Evolutionary conservation across 2,888 invertebrate genomes (phyloP).

Genomic region (Subacronicta megacephala): DNA sequence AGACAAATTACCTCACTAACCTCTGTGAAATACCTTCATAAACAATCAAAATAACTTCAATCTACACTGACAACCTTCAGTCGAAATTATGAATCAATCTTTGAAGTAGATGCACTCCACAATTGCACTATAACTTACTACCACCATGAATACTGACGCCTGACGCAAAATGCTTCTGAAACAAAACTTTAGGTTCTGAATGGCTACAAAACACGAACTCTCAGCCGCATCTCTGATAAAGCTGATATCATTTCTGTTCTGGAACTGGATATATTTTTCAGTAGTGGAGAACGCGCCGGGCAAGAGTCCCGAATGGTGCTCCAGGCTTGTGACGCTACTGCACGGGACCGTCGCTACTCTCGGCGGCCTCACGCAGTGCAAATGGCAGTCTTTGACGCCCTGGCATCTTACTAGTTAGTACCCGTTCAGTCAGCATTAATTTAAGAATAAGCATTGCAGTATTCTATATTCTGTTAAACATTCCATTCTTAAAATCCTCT

Average conservation of each 20-base stretch:
- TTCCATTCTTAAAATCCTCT: no score
- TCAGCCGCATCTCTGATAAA: constrained; percentile 68
- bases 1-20: no score
- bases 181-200: constrained; percentile 48
- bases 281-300: constrained; percentile 54
- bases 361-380: constrained; percentile 75
- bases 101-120: neutral
- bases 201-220: constrained; percentile 69
- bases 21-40: no score
- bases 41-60: constrained; percentile 7
- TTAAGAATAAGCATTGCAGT: no score
- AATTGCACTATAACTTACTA: neutral
- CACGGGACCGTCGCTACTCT: constrained; percentile 76
- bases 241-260: constrained; percentile 76
- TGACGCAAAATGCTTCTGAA: neutral
- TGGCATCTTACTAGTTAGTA: constrained; percentile 73
- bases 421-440: no score
- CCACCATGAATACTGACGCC: constrained; percentile 16
- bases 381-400: constrained; percentile 57
- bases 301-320: constrained; percentile 76
- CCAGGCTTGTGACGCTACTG: constrained; percentile 74
- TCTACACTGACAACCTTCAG: no score
- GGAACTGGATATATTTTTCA: constrained; percentile 72
- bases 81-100: neutral
- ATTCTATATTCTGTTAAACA: no score